These are phyloP conservation scores for Drosophila setosimentum DNA, from an alignment of 2,888 invertebrate species.

Conservation along the genomic window DNA sequence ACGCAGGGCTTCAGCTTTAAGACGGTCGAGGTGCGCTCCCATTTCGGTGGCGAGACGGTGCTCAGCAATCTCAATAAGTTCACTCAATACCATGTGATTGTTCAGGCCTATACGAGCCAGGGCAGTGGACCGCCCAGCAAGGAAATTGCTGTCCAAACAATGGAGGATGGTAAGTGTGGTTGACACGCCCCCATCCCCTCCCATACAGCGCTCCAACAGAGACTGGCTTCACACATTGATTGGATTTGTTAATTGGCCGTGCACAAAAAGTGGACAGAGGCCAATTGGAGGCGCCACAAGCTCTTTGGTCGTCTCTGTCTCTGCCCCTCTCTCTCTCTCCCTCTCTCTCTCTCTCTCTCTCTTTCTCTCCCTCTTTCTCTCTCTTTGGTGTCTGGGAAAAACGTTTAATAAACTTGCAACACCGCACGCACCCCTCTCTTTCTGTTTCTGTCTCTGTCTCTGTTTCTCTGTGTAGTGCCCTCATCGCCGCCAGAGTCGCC, in stretches of 20 bases:
- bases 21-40: slow-evolving; percentile 91
- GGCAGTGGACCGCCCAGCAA: slow-evolving; percentile 94
- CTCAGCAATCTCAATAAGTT: slow-evolving; percentile 91
- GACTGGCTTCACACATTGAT: slow-evolving; percentile 65
- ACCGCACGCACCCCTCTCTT: background rate
- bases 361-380: too few species aligned
- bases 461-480: slow-evolving; percentile 88
- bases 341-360: background rate
- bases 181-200: background rate
- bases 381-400: slow-evolving; percentile 19
- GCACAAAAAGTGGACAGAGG: slow-evolving; percentile 46
- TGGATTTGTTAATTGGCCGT: slow-evolving; percentile 79
- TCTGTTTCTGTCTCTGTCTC: background rate
- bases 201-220: background rate
- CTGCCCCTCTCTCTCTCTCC: background rate
- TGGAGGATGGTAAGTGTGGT: slow-evolving; percentile 91
- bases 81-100: slow-evolving; percentile 92
- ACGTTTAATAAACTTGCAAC: slow-evolving; percentile 23
- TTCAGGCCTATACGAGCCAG: slow-evolving; percentile 94
- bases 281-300: slow-evolving; percentile 6
- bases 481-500: slow-evolving; percentile 93
- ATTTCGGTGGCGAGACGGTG: slow-evolving; percentile 89
- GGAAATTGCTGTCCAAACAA: slow-evolving; percentile 91
- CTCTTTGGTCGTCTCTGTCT: slow-evolving; percentile 12
- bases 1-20: slow-evolving; percentile 90